Conservation (phyloP, 2,113 vertebrate species). For the Stigmatopora nigra region DNA sequence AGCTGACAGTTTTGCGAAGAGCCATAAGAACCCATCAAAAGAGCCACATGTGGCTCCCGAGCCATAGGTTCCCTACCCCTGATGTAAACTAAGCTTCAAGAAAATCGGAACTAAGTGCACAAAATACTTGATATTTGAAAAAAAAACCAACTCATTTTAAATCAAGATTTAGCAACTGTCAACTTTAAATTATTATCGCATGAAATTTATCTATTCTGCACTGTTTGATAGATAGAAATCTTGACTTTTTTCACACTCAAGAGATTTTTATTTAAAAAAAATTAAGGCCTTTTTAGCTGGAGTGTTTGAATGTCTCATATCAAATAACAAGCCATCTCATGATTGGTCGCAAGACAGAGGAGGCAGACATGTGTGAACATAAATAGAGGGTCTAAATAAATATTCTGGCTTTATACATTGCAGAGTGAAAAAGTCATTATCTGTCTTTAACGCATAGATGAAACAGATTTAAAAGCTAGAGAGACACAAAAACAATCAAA, state of each 20-base stretch:
- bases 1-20: too few relatives aligned
- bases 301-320: conserved; percentile 34
- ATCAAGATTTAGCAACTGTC: neutral
- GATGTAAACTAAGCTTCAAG: too few relatives aligned
- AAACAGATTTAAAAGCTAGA: neutral
- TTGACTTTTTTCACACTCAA: neutral
- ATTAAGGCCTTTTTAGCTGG: neutral
- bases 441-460: neutral
- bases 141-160: neutral
- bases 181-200: neutral
- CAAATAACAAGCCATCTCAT: conserved; percentile 23
- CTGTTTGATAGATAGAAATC: neutral
- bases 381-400: conserved; percentile 48
- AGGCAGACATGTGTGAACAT: conserved; percentile 42
- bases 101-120: too few relatives aligned
- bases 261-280: too few relatives aligned
- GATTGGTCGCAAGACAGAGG: conserved; percentile 45
- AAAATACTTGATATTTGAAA: too few relatives aligned
- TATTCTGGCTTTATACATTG: conserved; percentile 18
- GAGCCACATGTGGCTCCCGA: too few relatives aligned
- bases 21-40: too few relatives aligned
- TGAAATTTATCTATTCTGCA: neutral
- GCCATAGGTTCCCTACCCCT: too few relatives aligned
- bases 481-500: neutral
- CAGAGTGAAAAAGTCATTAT: conserved; percentile 17